These are phyloP conservation scores for Ficedula albicollis DNA, from an alignment of 2,797 vertebrate species.

Conservation along the genomic window DNA sequence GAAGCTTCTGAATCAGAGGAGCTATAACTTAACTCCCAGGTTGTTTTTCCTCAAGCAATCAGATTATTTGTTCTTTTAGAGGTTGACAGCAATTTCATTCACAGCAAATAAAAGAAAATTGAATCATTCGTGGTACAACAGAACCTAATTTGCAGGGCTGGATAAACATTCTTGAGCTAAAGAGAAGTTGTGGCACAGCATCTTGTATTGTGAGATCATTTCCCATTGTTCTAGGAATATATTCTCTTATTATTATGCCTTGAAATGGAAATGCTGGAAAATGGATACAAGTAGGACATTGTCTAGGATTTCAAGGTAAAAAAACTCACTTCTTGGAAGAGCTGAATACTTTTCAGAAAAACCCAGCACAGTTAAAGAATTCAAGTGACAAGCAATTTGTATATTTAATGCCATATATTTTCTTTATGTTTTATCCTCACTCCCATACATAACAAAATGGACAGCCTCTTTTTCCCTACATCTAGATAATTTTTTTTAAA, in stretches of 20 bases:
- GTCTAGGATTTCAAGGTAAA: not conserved
- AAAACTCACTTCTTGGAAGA: not conserved
- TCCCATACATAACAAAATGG: not conserved
- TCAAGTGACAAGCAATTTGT: not conserved
- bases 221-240: constrained; percentile 4
- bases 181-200: not conserved
- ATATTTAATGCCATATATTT: not conserved
- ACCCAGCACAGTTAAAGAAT: not conserved
- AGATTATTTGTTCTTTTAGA: not conserved
- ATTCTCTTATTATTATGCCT: not conserved
- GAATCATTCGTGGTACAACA: not conserved
- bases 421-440: not conserved
- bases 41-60: not conserved
- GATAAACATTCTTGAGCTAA: not conserved
- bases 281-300: not conserved
- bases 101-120: not conserved
- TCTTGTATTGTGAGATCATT: not conserved
- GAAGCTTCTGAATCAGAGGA: not conserved
- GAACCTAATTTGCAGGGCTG: not conserved
- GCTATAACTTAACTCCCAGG: not conserved
- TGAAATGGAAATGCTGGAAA: not conserved
- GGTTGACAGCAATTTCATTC: not conserved
- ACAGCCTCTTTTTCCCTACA: not conserved
- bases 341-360: not conserved
- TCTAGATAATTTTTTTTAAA: not conserved